Conservation (phyloP, 1,140 invertebrate species). For the Drusus annulatus region DNA sequence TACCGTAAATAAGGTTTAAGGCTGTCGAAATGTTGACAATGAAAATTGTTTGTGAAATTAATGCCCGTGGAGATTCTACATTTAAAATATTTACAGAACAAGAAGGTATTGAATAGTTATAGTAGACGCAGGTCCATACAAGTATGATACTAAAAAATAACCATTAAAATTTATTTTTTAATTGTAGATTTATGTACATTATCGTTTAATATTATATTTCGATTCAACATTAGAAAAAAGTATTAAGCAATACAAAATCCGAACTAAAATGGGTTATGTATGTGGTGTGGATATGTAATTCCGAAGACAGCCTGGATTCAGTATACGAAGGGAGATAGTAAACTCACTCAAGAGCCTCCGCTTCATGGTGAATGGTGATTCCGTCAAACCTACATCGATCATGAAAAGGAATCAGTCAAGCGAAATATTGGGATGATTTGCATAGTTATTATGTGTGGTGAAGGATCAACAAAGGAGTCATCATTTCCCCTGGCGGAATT, state of each 20-base stretch:
- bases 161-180: too few species aligned
- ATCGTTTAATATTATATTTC: too few species aligned
- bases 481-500: conserved; percentile 41
- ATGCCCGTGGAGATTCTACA: too few species aligned
- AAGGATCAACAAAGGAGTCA: conserved; percentile 54
- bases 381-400: conserved; percentile 51
- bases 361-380: not conserved
- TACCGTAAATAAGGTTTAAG: too few species aligned
- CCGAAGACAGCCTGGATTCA: conserved; percentile 5
- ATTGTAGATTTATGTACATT: too few species aligned
- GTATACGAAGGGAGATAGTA: conserved; percentile 4
- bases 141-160: too few species aligned
- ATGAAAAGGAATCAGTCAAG: conserved; percentile 48
- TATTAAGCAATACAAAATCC: not conserved
- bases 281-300: not conserved
- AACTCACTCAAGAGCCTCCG: not conserved
- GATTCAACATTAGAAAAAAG: not conserved
- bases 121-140: too few species aligned
- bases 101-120: too few species aligned
- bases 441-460: conserved; percentile 57
- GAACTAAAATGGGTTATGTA: too few species aligned
- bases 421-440: conserved; percentile 59
- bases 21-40: too few species aligned
- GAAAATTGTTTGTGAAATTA: too few species aligned
- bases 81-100: too few species aligned